phyloP scores from a whole-genome alignment of 1,140 invertebrate species.

The Brachionus calyciflorus region DNA sequence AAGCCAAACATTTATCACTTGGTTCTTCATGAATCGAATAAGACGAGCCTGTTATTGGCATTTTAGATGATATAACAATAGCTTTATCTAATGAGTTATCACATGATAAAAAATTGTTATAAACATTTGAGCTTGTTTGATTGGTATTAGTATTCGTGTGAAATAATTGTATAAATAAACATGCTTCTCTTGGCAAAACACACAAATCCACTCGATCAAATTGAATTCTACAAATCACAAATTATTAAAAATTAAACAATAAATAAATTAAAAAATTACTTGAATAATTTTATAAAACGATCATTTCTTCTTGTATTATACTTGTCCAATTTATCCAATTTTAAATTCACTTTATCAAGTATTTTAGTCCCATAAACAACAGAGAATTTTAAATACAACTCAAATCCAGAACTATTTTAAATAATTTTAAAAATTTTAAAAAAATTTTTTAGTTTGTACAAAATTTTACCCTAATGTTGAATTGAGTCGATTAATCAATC shows the following conservation, averaged over 20 bases:
- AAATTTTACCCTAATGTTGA: not conserved
- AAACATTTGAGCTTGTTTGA: not conserved
- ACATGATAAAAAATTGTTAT: not conserved
- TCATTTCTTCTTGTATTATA: not conserved
- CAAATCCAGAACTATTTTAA: not conserved
- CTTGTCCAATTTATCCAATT: slow-evolving; percentile 11
- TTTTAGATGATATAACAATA: not conserved
- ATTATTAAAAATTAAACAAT: not conserved
- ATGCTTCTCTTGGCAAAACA: slow-evolving; percentile 21
- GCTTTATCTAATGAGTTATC: not conserved
- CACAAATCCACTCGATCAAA: slow-evolving; percentile 26
- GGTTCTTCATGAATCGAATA: not conserved
- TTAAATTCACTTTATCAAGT: not conserved
- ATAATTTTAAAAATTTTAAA: not conserved
- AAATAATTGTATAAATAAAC: slow-evolving; percentile 4
- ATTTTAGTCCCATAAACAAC: not conserved
- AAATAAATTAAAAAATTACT: not conserved
- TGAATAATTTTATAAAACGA: not conserved
- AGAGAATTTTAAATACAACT: slow-evolving; percentile 27
- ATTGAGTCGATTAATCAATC: not conserved
- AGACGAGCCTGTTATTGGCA: not conserved
- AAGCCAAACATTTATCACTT: slow-evolving; percentile 23
- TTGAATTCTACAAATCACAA: not conserved
- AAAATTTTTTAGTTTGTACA: too few species aligned
- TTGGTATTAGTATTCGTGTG: not conserved